phyloP scores from a whole-genome alignment of 2,113 vertebrate species.

The Sinocyclocheilus grahami region DNA sequence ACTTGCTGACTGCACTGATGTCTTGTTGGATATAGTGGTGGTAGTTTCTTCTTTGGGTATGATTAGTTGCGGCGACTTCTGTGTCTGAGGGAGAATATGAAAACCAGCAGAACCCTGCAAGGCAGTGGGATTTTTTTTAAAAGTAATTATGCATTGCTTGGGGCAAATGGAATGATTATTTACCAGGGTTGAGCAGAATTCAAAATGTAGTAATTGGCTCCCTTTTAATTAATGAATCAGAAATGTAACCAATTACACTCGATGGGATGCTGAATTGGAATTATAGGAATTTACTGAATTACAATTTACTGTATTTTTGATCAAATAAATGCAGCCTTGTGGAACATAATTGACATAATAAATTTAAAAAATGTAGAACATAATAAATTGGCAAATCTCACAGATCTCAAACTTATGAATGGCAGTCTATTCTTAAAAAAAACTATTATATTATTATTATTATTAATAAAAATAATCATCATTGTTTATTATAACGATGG shows the following conservation, averaged over 20 bases:
- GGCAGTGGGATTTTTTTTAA: not conserved
- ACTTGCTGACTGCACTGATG: conserved; percentile 73
- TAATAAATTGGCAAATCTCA: not conserved
- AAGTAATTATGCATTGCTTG: not conserved
- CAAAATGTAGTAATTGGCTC: not conserved
- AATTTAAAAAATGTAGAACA: not conserved
- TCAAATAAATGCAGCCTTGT: not conserved
- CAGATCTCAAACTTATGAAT: not conserved
- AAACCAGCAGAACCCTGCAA: conserved; percentile 79
- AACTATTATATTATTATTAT: no score
- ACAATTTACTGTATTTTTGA: not conserved
- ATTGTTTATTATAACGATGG: no score
- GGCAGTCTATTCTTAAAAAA: not conserved
- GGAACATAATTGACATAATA: not conserved
- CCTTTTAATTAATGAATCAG: not conserved
- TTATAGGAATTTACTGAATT: not conserved
- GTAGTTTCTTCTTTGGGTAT: conserved; percentile 84
- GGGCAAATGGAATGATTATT: not conserved
- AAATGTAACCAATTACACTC: not conserved
- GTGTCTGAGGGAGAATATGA: conserved; percentile 71
- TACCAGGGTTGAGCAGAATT: not conserved
- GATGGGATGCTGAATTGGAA: not conserved
- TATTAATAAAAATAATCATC: no score
- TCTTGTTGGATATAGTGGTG: conserved; percentile 70
- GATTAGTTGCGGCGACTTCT: conserved; percentile 69